Conservation (phyloP, 2,113 vertebrate genomes). For the Acrocephalus arundinaceus region DNA sequence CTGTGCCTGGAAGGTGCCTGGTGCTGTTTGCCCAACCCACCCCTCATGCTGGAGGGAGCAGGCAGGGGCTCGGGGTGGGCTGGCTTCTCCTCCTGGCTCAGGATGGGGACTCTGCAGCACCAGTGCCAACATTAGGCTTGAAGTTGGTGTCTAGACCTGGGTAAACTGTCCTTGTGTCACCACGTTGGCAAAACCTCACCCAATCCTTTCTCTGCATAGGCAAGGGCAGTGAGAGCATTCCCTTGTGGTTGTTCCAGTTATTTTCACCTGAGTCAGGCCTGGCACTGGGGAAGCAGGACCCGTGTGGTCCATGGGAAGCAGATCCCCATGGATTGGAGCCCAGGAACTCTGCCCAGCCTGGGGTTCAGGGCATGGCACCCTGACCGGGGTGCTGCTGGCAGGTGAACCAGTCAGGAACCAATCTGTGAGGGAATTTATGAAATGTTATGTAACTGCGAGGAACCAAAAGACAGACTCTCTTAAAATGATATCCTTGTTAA, state of each 20-base stretch:
- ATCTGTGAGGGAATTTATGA: conserved; percentile 14
- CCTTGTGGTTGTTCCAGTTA: neutral
- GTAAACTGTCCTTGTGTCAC: neutral
- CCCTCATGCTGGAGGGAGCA: neutral
- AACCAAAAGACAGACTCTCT: conserved; percentile 39
- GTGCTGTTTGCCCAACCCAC: rapidly evolving
- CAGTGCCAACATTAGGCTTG: neutral
- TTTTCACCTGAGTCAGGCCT: neutral
- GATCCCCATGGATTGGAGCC: neutral
- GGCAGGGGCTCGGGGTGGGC: rapidly evolving
- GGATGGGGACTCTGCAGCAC: neutral
- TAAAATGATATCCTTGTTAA: conserved; percentile 52
- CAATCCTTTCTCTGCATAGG: rapidly evolving
- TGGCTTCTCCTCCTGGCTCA: neutral
- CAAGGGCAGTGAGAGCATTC: neutral
- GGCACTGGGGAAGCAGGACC: rapidly evolving
- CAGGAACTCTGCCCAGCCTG: neutral
- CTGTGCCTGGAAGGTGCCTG: too few species aligned
- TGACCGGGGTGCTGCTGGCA: neutral
- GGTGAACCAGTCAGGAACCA: neutral
- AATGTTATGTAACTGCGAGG: neutral
- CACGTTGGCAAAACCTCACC: neutral
- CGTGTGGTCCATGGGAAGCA: rapidly evolving
- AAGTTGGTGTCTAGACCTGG: neutral
- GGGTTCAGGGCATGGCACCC: neutral